Evolutionary conservation across 2,888 invertebrate species (phyloP).

Genomic region (Sepioteuthis lessoniana): DNA sequence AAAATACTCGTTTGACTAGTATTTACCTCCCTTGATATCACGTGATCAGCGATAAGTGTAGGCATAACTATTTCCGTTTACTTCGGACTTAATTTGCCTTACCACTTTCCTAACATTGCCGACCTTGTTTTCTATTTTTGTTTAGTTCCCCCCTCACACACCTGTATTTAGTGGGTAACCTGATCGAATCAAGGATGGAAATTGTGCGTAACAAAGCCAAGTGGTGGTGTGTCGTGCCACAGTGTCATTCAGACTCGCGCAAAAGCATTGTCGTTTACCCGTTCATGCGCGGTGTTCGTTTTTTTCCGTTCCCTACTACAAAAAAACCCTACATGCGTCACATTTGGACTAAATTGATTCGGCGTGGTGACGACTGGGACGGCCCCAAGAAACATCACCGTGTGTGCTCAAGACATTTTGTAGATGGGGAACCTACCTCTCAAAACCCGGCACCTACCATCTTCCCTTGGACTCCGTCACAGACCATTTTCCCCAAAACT

Average conservation of each 20-base stretch:
- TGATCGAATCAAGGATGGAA: neutral
- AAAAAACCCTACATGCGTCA: constrained; percentile 47
- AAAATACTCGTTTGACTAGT: neutral
- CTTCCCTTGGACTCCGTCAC: constrained; percentile 44
- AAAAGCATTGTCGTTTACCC: constrained; percentile 36
- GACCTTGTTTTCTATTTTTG: too few species aligned
- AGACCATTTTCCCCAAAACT: constrained; percentile 38
- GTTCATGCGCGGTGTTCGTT: constrained; percentile 43
- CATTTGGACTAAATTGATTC: constrained; percentile 48
- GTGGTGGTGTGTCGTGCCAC: constrained; percentile 36
- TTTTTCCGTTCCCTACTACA: constrained; percentile 43
- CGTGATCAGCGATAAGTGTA: neutral
- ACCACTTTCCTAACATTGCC: neutral
- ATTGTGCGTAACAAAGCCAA: neutral
- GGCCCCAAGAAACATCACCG: constrained; percentile 47
- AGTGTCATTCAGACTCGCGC: constrained; percentile 10
- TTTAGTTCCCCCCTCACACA: neutral
- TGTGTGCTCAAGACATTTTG: constrained; percentile 51
- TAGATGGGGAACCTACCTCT: constrained; percentile 47
- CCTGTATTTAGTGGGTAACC: neutral
- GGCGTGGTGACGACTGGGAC: constrained; percentile 49
- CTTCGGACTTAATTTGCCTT: neutral
- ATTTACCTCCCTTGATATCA: constrained; percentile 37
- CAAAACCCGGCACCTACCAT: constrained; percentile 50
- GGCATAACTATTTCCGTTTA: constrained; percentile 41